A percentile compares a stretch with the other conserved stretches of the same genome.
Conservation (phyloP, 2,888 invertebrate genomes). For the Cantharis rufa region DNA sequence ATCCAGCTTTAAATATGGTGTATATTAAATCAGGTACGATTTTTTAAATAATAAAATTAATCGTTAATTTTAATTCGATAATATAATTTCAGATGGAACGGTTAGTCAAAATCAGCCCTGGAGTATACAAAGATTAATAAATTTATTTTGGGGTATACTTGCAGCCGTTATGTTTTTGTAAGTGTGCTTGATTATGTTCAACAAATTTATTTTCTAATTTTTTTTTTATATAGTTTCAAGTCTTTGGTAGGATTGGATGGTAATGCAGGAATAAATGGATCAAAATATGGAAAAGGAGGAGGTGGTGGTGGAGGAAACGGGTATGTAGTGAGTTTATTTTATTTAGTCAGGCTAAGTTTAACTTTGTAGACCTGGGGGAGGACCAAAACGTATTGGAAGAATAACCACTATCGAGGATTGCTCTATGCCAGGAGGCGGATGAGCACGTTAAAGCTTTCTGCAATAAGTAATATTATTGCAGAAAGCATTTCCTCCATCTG, state of each 20-base stretch:
- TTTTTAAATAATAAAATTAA: not conserved
- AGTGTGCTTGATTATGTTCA: slow-evolving; percentile 47
- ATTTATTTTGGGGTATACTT: slow-evolving; percentile 60
- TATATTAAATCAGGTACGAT: slow-evolving; percentile 36
- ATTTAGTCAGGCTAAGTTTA: not conserved
- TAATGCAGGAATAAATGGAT: slow-evolving; percentile 33
- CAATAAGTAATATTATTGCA: slow-evolving; percentile 29
- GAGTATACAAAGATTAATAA: slow-evolving; percentile 54
- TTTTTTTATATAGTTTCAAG: slow-evolving; percentile 45
- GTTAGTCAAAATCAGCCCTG: slow-evolving; percentile 59
- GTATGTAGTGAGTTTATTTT: not conserved
- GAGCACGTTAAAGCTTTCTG: slow-evolving; percentile 43
- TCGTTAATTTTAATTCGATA: no score
- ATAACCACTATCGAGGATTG: slow-evolving; percentile 42
- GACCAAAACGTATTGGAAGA: slow-evolving; percentile 36
- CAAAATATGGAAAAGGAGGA: slow-evolving; percentile 40
- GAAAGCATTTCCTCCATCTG: slow-evolving; percentile 30
- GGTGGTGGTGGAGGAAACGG: slow-evolving; percentile 39
- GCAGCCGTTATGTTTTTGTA: slow-evolving; percentile 63
- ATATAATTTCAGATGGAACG: slow-evolving; percentile 57
- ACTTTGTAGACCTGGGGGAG: slow-evolving; percentile 27
- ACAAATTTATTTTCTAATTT: not conserved
- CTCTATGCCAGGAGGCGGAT: slow-evolving; percentile 45
- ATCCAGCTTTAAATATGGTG: slow-evolving; percentile 35
- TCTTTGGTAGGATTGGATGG: slow-evolving; percentile 44